phyloP scores from a whole-genome alignment of 2,113 vertebrate genomes.

The Myotis yumanensis region DNA sequence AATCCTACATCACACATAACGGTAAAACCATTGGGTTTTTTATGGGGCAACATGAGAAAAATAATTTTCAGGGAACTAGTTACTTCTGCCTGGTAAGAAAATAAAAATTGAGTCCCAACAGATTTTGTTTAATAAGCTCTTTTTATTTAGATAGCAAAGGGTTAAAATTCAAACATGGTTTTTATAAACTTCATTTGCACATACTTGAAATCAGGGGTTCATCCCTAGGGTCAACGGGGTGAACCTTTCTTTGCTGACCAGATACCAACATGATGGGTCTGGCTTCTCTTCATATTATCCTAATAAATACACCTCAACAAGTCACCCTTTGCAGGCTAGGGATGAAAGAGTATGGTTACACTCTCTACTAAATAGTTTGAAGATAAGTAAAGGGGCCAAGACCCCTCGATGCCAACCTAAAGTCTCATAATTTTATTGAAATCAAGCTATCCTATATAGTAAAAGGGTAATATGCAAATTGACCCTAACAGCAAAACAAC shows the following conservation, averaged over 20 bases:
- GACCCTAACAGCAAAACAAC: too few relatives aligned
- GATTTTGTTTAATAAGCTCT: conserved; percentile 31
- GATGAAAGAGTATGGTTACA: not conserved
- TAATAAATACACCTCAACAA: not conserved
- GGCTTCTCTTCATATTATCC: not conserved
- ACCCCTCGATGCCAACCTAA: not conserved
- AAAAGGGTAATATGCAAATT: too few relatives aligned
- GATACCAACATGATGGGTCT: not conserved
- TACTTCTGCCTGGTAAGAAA: not conserved
- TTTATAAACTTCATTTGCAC: not conserved
- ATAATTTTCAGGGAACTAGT: not conserved
- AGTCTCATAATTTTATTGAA: not conserved
- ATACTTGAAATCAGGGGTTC: conserved; percentile 37
- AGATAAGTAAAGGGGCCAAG: not conserved
- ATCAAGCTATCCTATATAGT: not conserved
- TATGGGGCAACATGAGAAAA: not conserved
- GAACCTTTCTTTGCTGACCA: not conserved
- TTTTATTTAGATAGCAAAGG: conserved; percentile 54
- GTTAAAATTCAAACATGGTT: not conserved
- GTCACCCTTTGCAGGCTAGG: not conserved
- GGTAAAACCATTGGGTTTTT: not conserved
- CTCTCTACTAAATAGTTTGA: not conserved
- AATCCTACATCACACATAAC: not conserved
- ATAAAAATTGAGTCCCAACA: not conserved
- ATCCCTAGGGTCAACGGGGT: not conserved